Evolutionary conservation across 2,797 vertebrate genomes (phyloP), one percentile per base, ranked within the genome.

Genomic region (Danio choprae): DNA sequence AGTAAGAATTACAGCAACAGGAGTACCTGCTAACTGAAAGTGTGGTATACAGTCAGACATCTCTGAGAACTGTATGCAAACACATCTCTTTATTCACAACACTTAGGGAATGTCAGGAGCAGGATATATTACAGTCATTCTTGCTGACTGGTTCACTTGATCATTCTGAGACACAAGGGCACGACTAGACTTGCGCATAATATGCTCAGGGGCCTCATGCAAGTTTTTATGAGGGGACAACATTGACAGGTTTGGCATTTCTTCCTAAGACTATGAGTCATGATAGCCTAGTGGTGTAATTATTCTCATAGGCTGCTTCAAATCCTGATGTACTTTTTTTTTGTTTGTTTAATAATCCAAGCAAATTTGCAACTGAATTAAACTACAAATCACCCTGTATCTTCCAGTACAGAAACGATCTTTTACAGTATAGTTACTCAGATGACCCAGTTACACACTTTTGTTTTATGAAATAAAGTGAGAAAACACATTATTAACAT

Each of bases 41-140:
- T 50, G 48, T 18, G 22, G 29, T 13, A 3, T 6, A 36, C 6
- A 4, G 22, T 69, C 13, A 1, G 44, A 5, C 13, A n/a, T 69
- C n/a, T 55, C n/a, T 0, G 4, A 53, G 36, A 20, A 40, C 6
- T 51, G 10, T 53, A 38, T 0, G 6, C 59, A 22, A 75, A 43
- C 60, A 53, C 2, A 44, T 56, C 9, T 64, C 13, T 63, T 75
- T 77, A n/a, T 43, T 65, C 2, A 55, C n/a, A 62, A 20, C 36
- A 60, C 43, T 18, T 63, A 18, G 13, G n/a, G 41, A 76, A 55
- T 36, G 7, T 38, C 7, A 12, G 18, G 41, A 77, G 43, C 22
- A 50, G 5, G 10, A 40, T 41, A 36, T 44, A 6, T 73, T 48
- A 13, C 7, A 36, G 8, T 36, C 6, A 12, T 46, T 44, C 16